Base-by-base conservation (phyloP, 2,113 vertebrate species). In the Syngnathus typhle region DNA sequence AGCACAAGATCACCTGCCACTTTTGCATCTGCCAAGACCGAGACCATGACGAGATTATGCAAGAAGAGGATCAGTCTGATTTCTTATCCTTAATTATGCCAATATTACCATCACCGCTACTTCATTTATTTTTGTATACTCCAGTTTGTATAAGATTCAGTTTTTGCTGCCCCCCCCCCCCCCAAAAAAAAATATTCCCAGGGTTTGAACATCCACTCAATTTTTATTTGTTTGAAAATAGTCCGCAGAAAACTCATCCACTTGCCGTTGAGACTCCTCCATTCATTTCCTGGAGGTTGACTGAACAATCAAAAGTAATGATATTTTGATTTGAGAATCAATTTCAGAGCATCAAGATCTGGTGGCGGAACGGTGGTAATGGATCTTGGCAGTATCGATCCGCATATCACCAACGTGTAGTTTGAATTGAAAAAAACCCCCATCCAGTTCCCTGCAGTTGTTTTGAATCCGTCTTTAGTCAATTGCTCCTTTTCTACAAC, bases 391-490 rank as follows among this genome's bases (percentile, higher is more conserved):
- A 43, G 41, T 13, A 51, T 9, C 7, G 19, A 46, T 46, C 19
- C 7, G 19, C 49, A 21, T n/a, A 21, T 52, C 49, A 21, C 49
- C 21, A 52, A 38, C 16, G 37, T 39, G 36, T 39, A 74, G 64
- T 74, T 69, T n/a, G 66, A 58, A 58, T 44, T 65, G 39, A 68
- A 55, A 76, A 69, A 68, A 72, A 46, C 3, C 3, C 2, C 27
- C 77, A 67, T 74, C 84, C 66, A 77, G 55, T 72, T 64, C 43
- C 70, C 58, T 77, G 69, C 39, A 79, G 78, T 71, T 80, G 49
- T 68, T 62, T 49, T 72, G 69, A 73, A 72, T 72, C 8, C 44
- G 52, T 76, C 65, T 74, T 51, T 67, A 49, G 16, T 11, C 41
- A 10, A 64, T 69, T 71, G 49, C 41, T 75, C 64, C 72, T 27